Percentiles rank a stretch among this genome's conserved stretches.
These are phyloP conservation scores for Amiota communis DNA, from an alignment of 2,888 invertebrate genomes.

Conservation along the genomic window DNA sequence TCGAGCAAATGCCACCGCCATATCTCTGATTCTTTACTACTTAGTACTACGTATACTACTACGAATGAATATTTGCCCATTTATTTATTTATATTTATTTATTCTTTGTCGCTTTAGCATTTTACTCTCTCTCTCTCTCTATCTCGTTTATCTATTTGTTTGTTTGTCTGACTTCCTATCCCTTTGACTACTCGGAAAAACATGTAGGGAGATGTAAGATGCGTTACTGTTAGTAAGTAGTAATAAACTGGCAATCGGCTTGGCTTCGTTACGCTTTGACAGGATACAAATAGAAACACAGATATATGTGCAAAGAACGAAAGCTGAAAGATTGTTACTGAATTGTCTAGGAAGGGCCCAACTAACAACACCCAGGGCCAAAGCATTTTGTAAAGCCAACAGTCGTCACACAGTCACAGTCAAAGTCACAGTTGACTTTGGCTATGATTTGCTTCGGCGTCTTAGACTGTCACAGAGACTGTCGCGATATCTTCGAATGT, in stretches of 20 bases:
- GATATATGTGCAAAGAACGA: too few species aligned
- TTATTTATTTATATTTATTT: constrained; percentile 56
- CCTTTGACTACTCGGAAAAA: too few species aligned
- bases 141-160: constrained; percentile 57
- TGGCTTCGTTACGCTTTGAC: constrained; percentile 32
- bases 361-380: not conserved
- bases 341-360: not conserved
- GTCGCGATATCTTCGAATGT: not conserved
- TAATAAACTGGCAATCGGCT: constrained; percentile 65
- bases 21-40: not conserved
- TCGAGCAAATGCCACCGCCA: constrained; percentile 42
- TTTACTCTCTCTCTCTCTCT: constrained; percentile 49
- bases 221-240: constrained; percentile 51
- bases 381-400: constrained; percentile 11
- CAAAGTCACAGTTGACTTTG: constrained; percentile 3
- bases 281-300: not conserved
- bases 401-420: not conserved
- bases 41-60: not conserved
- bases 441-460: constrained; percentile 1
- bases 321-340: too few species aligned
- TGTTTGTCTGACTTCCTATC: too few species aligned
- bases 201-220: too few species aligned
- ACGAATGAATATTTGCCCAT: constrained; percentile 40
- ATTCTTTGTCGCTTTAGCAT: constrained; percentile 50
- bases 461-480: not conserved